A percentile compares a stretch with the other conserved stretches of the same genome.
phyloP scores from a whole-genome alignment of 1,140 invertebrate genomes.

The Aphaenogaster ashmeadi region DNA sequence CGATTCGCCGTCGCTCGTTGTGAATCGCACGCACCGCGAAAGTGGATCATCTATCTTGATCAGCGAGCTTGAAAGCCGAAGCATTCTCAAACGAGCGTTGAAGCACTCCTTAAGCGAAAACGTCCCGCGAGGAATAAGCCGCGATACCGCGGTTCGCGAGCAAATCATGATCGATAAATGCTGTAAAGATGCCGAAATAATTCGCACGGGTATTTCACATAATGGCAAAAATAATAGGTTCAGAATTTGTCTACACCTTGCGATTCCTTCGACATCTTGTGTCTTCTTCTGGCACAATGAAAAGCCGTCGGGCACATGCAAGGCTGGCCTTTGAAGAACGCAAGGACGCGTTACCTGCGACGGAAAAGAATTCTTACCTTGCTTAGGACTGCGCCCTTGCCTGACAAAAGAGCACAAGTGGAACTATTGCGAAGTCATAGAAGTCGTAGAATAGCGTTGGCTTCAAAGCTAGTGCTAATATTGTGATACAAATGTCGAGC shows the following conservation, averaged over 20 bases:
- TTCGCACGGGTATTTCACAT: background rate
- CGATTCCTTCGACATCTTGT: constrained; percentile 74
- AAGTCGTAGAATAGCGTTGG: background rate
- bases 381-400: constrained; percentile 72
- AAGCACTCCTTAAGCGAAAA: constrained; percentile 36
- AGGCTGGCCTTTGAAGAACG: constrained; percentile 59
- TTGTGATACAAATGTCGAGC: constrained; percentile 1
- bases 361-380: constrained; percentile 73
- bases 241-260: constrained; percentile 70
- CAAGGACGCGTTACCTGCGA: constrained; percentile 76
- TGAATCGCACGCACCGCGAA: constrained; percentile 44
- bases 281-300: constrained; percentile 46
- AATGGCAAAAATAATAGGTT: background rate
- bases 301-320: constrained; percentile 71
- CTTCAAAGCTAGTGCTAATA: background rate
- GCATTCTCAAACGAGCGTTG: constrained; percentile 43
- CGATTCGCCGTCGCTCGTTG: constrained; percentile 33
- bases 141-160: background rate
- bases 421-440: constrained; percentile 40
- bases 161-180: constrained; percentile 17
- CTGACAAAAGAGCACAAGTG: constrained; percentile 36
- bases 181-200: background rate
- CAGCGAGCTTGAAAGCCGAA: constrained; percentile 53
- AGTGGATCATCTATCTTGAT: constrained; percentile 65
- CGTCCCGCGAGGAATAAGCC: constrained; percentile 30